Evolutionary conservation across 2,113 vertebrate species (phyloP), one percentile per base, ranked within the genome.

Genomic region (Colistium nudipinnis): DNA sequence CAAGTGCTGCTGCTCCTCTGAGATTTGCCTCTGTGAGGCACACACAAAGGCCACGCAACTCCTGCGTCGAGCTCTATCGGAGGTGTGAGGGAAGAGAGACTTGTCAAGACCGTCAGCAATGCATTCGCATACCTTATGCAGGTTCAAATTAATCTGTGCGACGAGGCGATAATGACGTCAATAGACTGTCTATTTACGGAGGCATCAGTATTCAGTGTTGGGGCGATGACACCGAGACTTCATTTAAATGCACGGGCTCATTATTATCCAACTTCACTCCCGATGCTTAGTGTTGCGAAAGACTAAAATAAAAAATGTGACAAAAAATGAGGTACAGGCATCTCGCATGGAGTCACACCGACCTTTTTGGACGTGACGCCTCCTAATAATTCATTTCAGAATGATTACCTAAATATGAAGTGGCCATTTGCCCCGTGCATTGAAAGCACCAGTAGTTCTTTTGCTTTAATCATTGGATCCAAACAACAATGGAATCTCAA

Each of bases 341-440:
- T 73, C 62, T 63, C 82, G 78, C 76, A 62, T 45, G 69, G 81
- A 36, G 66, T 52, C 74, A 61, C 80, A 82, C 76, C 71, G 83
- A 88, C 76, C 81, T 87, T 86, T 87, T 86, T 76, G 79, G 86
- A 88, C 87, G 77, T 88, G 84, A 88, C 82, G 66, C 62, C 63
- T 65, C 35, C 48, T 78, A 78, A 85, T 78, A 49, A 84, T 67
- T 56, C 65, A 70, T 71, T 82, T 61, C 51, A 61, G 12, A 27
- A 13, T 55, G 25, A 45, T 51, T 33, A 22, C n/a, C n/a, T n/a
- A n/a, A n/a, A n/a, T n/a, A n/a, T 68, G 38, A 76, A 70, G 35
- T 22, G 22, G 52, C 28, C 53, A 31, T 59, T 67, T 63, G n/a
- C 28, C 22, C 35, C 20, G n/a, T 51, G 51, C 55, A 71, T 27